phyloP scores from a whole-genome alignment of 2,888 invertebrate species.

The Campopleginae sp. region DNA sequence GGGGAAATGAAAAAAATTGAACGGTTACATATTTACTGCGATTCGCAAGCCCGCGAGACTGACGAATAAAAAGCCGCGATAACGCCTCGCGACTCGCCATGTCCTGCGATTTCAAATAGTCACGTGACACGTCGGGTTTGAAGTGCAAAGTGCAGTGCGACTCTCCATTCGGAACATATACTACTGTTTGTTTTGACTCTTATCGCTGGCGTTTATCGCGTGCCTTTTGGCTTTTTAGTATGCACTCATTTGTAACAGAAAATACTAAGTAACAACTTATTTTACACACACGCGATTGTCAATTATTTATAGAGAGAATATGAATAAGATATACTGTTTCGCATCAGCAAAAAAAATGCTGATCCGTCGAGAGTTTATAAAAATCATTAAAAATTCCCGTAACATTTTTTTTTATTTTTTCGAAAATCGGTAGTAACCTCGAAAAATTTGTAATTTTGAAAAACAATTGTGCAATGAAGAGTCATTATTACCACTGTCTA shows the following conservation, averaged over 20 bases:
- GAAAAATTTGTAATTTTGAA: neutral
- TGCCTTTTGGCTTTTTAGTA: neutral
- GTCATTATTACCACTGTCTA: neutral
- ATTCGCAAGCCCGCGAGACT: neutral
- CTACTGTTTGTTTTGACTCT: slow-evolving; percentile 1
- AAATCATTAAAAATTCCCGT: neutral
- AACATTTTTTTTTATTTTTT: neutral
- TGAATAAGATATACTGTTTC: neutral
- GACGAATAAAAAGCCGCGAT: neutral
- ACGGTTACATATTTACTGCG: neutral
- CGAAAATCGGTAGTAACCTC: neutral
- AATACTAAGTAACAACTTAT: neutral
- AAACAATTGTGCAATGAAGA: neutral
- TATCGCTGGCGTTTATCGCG: neutral
- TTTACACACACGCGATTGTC: neutral
- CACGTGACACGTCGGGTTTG: slow-evolving; percentile 2
- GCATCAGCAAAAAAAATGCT: neutral
- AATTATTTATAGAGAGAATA: neutral
- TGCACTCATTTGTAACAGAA: neutral
- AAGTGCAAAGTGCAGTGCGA: slow-evolving; percentile 17
- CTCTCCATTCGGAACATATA: neutral
- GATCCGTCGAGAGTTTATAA: neutral
- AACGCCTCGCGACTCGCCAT: neutral
- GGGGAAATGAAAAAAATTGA: neutral
- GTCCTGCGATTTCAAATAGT: neutral